Evolutionary conservation across 2,888 invertebrate species (phyloP), one percentile per base, ranked within the genome.

Genomic region (Zhuqinia jingwanae): DNA sequence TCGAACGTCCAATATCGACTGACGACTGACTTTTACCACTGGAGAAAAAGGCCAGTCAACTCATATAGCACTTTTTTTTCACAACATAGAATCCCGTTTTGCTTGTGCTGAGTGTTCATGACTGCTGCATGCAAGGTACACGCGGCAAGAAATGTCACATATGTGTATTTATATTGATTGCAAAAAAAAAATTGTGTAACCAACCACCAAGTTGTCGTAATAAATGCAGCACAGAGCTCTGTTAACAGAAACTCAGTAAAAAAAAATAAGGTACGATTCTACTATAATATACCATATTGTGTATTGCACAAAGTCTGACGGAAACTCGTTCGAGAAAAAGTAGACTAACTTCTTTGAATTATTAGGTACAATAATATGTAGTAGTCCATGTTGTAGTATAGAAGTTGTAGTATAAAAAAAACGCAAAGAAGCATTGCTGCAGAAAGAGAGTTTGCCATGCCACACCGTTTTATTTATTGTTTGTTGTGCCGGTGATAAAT

Each of bases 1-100:
- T 77, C 53, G 25, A 70, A 80, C 17, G 80, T 50, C 68, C 68
- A 56, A 65, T 80, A 80, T 68, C 53, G 80, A 80, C 80, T 80
- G 80, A 68, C 36, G n/a, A n/a, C n/a, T n/a, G n/a, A n/a, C 77
- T 60, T 77, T 78, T 53, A 63, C 45, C 65, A 50, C 36, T 15
- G 63, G 45, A 78, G 63, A 79, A 79, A n/a, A 79, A 20, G 50
- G 79, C 42, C 63, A 78, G 63, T 65, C 45, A 79, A 65, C 65
- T 50, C 65, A 17, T 22, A n/a, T 47, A 5, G 25, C 70, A 70
- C 47, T 25, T 47, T 70, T 70, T 22, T 27, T n/a, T 47, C 17
- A 25, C 15, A n/a, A n/a, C n/a, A 68, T 13, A 65, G 63, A 22
- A 70, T 6, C 6, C 22, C n/a, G n/a, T 47, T 15, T 50, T 50